Evolutionary conservation across 1,140 invertebrate species (phyloP).

Genomic region (Zaprionus vittiger): DNA sequence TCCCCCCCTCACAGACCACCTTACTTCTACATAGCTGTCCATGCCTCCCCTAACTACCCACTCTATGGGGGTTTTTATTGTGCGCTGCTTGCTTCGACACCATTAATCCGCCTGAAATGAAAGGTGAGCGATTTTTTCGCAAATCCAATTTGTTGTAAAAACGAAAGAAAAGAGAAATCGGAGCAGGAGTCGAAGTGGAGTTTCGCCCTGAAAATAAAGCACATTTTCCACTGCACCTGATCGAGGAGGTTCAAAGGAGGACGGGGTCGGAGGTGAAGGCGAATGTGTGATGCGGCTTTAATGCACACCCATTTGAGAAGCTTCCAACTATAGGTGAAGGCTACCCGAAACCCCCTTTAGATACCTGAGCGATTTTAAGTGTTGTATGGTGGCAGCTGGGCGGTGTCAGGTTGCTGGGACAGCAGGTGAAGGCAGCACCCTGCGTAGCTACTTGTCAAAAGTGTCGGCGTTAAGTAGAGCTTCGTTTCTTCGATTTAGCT

Average conservation of each 20-base stretch:
- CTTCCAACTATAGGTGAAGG: slow-evolving; percentile 24
- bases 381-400: not conserved
- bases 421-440: not conserved
- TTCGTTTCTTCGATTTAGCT: slow-evolving; percentile 75
- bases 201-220: slow-evolving; percentile 12
- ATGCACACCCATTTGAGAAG: slow-evolving; percentile 47
- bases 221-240: slow-evolving; percentile 27
- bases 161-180: slow-evolving; percentile 36
- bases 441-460: slow-evolving; percentile 61
- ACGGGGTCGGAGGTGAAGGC: not conserved
- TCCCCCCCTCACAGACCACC: not conserved
- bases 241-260: not conserved
- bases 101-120: slow-evolving; percentile 80
- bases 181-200: slow-evolving; percentile 7
- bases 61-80: slow-evolving; percentile 50
- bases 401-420: not conserved
- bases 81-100: slow-evolving; percentile 63
- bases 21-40: not conserved
- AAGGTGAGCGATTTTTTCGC: slow-evolving; percentile 80
- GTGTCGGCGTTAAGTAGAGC: slow-evolving; percentile 77
- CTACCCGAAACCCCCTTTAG: not conserved
- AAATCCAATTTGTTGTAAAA: slow-evolving; percentile 78
- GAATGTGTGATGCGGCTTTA: slow-evolving; percentile 41
- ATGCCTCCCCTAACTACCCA: not conserved
- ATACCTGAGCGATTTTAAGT: slow-evolving; percentile 15